Conservation (phyloP, 2,113 vertebrate species). For the Pygoscelis antarcticus region DNA sequence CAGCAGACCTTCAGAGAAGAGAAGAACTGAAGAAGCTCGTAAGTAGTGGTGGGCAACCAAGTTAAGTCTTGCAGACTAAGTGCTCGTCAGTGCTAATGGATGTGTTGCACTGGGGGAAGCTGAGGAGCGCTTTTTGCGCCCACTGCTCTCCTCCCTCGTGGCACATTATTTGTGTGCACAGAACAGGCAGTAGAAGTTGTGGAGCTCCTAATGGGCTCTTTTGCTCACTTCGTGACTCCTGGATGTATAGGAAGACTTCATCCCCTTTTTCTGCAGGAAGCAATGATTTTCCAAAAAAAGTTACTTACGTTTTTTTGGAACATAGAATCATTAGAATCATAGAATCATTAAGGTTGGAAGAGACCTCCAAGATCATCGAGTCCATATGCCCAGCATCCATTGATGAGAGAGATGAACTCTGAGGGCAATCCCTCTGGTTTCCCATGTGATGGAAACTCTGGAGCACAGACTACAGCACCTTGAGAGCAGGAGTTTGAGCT, state of each 20-base stretch:
- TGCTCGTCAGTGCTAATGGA: accelerated
- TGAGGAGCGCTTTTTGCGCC: neutral
- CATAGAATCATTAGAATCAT: neutral
- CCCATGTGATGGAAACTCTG: neutral
- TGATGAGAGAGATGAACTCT: neutral
- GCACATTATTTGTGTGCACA: too few relatives aligned
- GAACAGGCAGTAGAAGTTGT: neutral
- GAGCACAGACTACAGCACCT: neutral
- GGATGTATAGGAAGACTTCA: neutral
- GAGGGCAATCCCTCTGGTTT: neutral
- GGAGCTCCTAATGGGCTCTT: neutral
- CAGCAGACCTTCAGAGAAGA: conserved; percentile 90
- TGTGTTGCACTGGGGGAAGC: neutral
- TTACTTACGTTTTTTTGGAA: neutral
- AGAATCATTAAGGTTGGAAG: too few relatives aligned
- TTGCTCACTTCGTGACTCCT: neutral
- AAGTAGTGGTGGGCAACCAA: conserved; percentile 50
- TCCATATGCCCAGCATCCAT: neutral
- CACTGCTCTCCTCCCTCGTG: neutral
- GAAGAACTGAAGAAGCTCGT: conserved; percentile 93
- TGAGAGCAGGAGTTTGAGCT: neutral
- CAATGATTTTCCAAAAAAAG: neutral
- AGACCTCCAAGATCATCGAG: too few relatives aligned
- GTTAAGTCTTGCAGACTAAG: neutral
- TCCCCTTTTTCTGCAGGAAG: neutral